A percentile compares a stretch with the other conserved stretches of the same genome.
phyloP scores from a whole-genome alignment of 2,113 vertebrate genomes.

The Phocoena phocoena region DNA sequence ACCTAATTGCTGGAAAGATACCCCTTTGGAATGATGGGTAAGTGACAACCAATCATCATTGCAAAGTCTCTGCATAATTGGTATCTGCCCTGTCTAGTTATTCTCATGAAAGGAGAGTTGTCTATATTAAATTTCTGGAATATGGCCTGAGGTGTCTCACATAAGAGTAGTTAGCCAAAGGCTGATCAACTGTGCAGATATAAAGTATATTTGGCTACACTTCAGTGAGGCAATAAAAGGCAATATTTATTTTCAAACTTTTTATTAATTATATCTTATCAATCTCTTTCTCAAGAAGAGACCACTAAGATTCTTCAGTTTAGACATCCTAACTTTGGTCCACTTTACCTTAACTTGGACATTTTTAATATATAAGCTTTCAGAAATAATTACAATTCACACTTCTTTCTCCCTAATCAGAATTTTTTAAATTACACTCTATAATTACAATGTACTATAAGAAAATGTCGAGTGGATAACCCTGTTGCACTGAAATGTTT shows the following conservation, averaged over 20 bases:
- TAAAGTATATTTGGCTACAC: constrained; percentile 72
- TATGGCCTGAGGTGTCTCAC: constrained; percentile 88
- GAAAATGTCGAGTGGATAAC: constrained; percentile 44
- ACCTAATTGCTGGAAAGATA: constrained; percentile 48
- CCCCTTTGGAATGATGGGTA: constrained; percentile 87
- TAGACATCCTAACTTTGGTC: constrained; percentile 66
- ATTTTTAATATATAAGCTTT: constrained; percentile 61
- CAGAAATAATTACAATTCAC: constrained; percentile 59
- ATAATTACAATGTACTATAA: constrained; percentile 54
- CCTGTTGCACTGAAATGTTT: constrained; percentile 59
- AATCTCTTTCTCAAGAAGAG: constrained; percentile 73
- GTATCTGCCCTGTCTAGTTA: constrained; percentile 90
- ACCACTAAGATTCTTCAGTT: constrained; percentile 70
- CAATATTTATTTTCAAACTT: constrained; percentile 74
- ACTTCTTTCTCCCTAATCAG: constrained; percentile 41
- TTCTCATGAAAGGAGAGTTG: constrained; percentile 90
- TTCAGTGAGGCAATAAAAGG: constrained; percentile 69
- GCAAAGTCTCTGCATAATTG: constrained; percentile 91
- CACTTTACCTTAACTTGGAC: constrained; percentile 62
- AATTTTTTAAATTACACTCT: constrained; percentile 50
- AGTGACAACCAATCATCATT: constrained; percentile 92
- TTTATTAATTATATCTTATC: constrained; percentile 72
- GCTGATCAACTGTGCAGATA: constrained; percentile 68
- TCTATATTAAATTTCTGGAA: constrained; percentile 88
- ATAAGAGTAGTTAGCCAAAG: constrained; percentile 84